These are phyloP conservation scores for Ageneiosus marmoratus DNA, from an alignment of 2,113 vertebrate genomes.

Conservation along the genomic window DNA sequence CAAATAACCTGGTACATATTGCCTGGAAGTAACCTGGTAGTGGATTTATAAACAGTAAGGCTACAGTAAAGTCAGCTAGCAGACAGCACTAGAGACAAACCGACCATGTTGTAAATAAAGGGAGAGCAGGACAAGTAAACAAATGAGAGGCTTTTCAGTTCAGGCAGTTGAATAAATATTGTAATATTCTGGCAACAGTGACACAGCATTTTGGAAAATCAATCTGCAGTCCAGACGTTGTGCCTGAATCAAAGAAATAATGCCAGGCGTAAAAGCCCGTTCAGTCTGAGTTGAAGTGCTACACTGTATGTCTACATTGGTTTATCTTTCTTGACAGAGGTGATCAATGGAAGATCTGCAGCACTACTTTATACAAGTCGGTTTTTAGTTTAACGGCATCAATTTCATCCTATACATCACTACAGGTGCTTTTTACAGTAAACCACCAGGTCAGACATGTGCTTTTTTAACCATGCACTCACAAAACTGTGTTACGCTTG, in stretches of 20 bases:
- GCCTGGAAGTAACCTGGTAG: conserved; percentile 59
- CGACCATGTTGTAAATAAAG: conserved; percentile 15
- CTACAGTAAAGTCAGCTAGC: conserved; percentile 64
- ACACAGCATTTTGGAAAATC: conserved; percentile 14
- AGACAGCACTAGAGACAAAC: conserved; percentile 16
- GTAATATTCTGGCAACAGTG: conserved; percentile 17
- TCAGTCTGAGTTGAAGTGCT: neutral
- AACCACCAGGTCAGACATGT: neutral
- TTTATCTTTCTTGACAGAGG: neutral
- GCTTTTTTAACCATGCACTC: too few relatives aligned
- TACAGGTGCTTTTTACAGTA: conserved; percentile 9
- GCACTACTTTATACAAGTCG: neutral
- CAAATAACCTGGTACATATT: conserved; percentile 60
- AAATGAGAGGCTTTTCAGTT: conserved; percentile 35
- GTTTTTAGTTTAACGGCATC: neutral
- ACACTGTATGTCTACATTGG: neutral
- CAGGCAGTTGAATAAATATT: conserved; percentile 46
- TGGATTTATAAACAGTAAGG: conserved; percentile 69
- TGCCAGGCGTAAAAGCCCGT: neutral
- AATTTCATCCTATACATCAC: neutral
- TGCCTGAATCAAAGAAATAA: neutral
- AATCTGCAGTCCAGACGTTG: neutral
- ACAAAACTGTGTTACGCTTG: too few relatives aligned
- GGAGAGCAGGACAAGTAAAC: conserved; percentile 35
- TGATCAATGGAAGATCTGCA: neutral